Evolutionary conservation across 2,888 invertebrate genomes (phyloP).

Genomic region (Coenonympha arcania): DNA sequence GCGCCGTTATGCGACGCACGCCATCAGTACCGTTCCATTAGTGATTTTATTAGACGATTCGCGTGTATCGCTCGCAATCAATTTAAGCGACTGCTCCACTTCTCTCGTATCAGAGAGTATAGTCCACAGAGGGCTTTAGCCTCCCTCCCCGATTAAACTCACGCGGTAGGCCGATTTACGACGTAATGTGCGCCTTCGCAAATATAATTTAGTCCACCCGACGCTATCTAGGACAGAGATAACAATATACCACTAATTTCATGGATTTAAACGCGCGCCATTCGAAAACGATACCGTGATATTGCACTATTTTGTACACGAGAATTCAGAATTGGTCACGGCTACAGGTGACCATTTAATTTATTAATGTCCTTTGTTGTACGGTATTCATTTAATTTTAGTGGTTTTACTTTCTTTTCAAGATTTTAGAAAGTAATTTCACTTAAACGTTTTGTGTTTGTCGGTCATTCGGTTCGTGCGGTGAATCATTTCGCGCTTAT

Average conservation of each 20-base stretch:
- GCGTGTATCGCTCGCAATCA: slow-evolving; percentile 68
- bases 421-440: slow-evolving; percentile 13
- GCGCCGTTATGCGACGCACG: slow-evolving; percentile 70
- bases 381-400: slow-evolving; percentile 14
- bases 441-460: slow-evolving; percentile 6
- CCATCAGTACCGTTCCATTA: slow-evolving; percentile 70
- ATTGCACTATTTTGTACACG: slow-evolving; percentile 18
- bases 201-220: slow-evolving; percentile 45
- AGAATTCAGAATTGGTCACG: slow-evolving; percentile 18
- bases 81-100: slow-evolving; percentile 63
- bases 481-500: not conserved
- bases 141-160: slow-evolving; percentile 51
- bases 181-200: slow-evolving; percentile 25
- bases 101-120: slow-evolving; percentile 56
- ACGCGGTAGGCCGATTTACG: slow-evolving; percentile 27
- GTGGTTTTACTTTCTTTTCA: slow-evolving; percentile 21
- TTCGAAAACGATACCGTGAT: slow-evolving; percentile 20
- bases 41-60: slow-evolving; percentile 71
- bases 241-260: slow-evolving; percentile 44
- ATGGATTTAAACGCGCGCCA: slow-evolving; percentile 24
- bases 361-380: slow-evolving; percentile 20
- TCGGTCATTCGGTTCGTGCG: slow-evolving; percentile 3
- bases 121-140: slow-evolving; percentile 48
- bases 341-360: slow-evolving; percentile 19
- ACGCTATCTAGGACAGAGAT: slow-evolving; percentile 38